A percentile compares a stretch with the other conserved stretches of the same genome.
phyloP scores from a whole-genome alignment of 2,797 vertebrate species.

The Lagorchestes hirsutus region DNA sequence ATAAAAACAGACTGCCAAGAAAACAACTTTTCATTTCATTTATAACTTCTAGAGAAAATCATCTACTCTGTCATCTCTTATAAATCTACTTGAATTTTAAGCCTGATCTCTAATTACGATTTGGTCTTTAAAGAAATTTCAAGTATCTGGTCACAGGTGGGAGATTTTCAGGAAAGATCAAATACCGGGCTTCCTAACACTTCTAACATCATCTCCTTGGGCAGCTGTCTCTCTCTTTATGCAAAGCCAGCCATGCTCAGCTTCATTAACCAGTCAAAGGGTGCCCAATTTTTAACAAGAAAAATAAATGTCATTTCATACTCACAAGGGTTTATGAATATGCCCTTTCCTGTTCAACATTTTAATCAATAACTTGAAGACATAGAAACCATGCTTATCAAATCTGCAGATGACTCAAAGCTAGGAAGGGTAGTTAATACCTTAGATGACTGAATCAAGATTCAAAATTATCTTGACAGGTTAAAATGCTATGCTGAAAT shows the following conservation, averaged over 20 bases:
- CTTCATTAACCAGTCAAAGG: background rate
- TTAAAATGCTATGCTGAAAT: background rate
- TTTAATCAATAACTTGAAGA: constrained; percentile 1
- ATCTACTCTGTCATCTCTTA: background rate
- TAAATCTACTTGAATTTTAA: constrained; percentile 30
- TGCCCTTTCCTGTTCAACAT: background rate
- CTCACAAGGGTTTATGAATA: constrained; percentile 15
- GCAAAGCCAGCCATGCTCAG: background rate
- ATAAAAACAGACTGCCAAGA: background rate
- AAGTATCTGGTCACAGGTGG: background rate
- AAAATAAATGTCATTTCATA: background rate
- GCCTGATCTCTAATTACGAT: background rate
- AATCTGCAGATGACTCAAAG: constrained; percentile 27
- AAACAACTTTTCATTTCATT: constrained; percentile 13
- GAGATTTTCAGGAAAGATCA: background rate
- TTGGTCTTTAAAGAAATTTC: constrained; percentile 11
- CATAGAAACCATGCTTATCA: background rate
- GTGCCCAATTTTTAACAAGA: background rate
- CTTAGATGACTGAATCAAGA: constrained; percentile 3
- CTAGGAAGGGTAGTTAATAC: constrained; percentile 20
- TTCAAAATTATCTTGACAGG: background rate
- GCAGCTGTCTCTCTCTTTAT: background rate
- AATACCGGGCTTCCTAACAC: background rate
- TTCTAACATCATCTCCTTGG: background rate
- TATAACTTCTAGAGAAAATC: constrained; percentile 24